Conservation (phyloP, 2,113 vertebrate species). For the Ginglymostoma cirratum region DNA sequence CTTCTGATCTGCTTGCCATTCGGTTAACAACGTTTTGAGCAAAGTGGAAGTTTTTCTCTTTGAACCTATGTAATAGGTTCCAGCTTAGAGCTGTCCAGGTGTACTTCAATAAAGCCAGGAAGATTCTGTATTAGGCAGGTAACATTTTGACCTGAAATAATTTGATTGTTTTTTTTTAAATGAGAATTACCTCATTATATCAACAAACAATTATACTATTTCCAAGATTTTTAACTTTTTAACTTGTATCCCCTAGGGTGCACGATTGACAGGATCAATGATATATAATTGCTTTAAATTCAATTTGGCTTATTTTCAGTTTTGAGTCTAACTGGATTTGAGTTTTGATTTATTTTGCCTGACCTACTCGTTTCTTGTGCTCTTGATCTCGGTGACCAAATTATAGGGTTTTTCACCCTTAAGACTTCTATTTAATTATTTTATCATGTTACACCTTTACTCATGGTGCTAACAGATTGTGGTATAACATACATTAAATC, state of each 20-base stretch:
- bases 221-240: neutral
- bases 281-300: conserved; percentile 27
- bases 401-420: neutral
- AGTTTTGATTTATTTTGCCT: neutral
- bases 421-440: neutral
- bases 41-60: neutral
- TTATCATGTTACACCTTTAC: neutral
- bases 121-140: neutral
- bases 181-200: neutral
- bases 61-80: neutral
- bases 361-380: neutral
- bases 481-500: neutral
- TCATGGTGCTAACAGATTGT: neutral
- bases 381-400: neutral
- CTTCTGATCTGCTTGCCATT: neutral
- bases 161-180: neutral
- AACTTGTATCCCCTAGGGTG: neutral
- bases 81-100: neutral
- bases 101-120: neutral
- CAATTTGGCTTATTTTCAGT: neutral
- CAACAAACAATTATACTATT: conserved; percentile 14
- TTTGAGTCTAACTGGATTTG: neutral
- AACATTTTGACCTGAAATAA: neutral
- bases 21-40: neutral
- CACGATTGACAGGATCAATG: neutral